Percentiles rank a stretch among this genome's conserved stretches.
These are phyloP conservation scores for Monoplex corrugatus DNA, from an alignment of 2,888 invertebrate species.

Conservation along the genomic window DNA sequence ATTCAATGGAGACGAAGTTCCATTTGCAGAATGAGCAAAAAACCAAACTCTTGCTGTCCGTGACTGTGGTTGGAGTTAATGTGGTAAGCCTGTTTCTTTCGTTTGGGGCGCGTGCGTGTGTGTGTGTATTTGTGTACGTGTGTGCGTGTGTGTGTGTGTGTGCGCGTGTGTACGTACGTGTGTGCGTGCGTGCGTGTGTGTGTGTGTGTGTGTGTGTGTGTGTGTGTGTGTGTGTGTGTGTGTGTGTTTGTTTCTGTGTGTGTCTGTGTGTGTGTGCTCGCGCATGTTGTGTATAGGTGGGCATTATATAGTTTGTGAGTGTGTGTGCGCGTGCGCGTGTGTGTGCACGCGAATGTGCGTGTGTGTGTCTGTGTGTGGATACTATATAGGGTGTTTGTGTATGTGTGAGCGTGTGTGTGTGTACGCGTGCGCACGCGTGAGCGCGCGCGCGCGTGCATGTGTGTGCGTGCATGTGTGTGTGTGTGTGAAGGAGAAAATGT, in stretches of 20 bases:
- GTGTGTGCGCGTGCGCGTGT: background rate
- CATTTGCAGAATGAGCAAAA: no score
- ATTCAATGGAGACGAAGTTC: no score
- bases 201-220: background rate
- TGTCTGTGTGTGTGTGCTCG: background rate
- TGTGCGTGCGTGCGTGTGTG: background rate
- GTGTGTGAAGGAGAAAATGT: no score
- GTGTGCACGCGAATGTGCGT: background rate
- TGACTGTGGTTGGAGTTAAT: background rate
- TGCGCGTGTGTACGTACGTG: background rate
- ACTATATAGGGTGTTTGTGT: no score
- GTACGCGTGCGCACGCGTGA: no score
- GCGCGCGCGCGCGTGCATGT: no score
- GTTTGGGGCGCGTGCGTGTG: background rate
- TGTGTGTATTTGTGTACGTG: background rate
- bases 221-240: background rate
- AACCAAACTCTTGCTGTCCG: no score
- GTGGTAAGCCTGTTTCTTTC: background rate
- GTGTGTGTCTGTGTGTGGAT: background rate
- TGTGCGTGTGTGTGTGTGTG: background rate
- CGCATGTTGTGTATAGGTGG: background rate
- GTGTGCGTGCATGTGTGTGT: no score
- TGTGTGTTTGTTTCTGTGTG: background rate
- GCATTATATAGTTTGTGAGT: background rate
- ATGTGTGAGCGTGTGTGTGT: background rate